Conservation (phyloP, 2,797 vertebrate genomes). For the Dermochelys coriacea region DNA sequence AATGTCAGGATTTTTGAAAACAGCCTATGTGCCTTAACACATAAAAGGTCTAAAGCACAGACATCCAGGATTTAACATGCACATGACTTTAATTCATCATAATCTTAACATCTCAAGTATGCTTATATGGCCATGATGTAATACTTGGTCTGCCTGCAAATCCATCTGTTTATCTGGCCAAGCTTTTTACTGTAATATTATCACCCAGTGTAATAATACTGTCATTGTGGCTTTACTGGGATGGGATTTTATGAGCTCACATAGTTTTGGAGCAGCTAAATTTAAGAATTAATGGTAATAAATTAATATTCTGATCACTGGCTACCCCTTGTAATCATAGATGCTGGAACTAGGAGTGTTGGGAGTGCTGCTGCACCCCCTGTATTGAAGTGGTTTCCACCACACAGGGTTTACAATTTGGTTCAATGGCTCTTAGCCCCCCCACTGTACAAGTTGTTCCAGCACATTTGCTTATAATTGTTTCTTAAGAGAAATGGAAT, state of each 20-base stretch:
- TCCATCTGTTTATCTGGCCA: background rate
- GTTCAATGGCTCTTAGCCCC: no score
- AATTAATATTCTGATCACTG: background rate
- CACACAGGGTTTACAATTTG: no score
- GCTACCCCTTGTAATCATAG: background rate
- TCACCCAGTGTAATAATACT: background rate
- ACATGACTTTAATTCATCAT: background rate
- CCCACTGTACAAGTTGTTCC: no score
- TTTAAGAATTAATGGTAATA: background rate
- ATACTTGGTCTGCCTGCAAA: slow-evolving; percentile 11
- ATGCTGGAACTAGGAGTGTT: no score
- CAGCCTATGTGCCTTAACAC: background rate
- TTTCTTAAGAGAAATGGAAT: background rate
- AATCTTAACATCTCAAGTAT: background rate
- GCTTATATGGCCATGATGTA: background rate
- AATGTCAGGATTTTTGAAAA: background rate
- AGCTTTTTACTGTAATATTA: background rate
- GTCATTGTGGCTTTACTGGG: background rate
- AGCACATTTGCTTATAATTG: background rate
- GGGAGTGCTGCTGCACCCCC: no score
- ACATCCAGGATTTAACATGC: background rate
- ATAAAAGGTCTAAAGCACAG: background rate
- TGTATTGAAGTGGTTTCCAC: no score
- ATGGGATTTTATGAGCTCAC: background rate
- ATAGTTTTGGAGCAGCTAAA: background rate